A percentile compares a stretch with the other conserved stretches of the same genome.
These are phyloP conservation scores for Matsumurasca onukii DNA, from an alignment of 1,140 invertebrate species.

Conservation along the genomic window DNA sequence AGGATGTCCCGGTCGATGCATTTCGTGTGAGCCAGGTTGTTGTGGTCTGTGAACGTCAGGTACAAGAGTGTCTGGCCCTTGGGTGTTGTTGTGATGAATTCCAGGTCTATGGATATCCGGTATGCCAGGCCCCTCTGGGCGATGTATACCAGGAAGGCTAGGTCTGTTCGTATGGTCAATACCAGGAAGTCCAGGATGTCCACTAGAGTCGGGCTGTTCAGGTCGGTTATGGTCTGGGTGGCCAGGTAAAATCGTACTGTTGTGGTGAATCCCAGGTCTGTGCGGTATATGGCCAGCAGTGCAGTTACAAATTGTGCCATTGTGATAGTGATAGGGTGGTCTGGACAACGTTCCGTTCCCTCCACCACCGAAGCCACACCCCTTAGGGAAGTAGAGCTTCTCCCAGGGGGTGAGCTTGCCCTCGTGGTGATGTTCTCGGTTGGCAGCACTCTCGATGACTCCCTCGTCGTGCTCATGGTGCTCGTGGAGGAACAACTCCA, in stretches of 20 bases:
- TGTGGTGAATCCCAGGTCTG: not conserved
- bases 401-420: conserved; percentile 59
- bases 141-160: conserved; percentile 5
- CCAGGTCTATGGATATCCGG: conserved; percentile 1
- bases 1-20: conserved; percentile 33
- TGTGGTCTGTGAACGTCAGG: not conserved
- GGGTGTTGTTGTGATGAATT: conserved; percentile 9
- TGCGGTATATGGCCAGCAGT: not conserved
- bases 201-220: conserved; percentile 38
- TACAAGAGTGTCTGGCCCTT: not conserved
- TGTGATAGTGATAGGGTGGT: not conserved
- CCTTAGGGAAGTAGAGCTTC: conserved; percentile 60
- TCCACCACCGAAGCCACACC: conserved; percentile 49
- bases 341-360: not conserved
- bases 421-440: conserved; percentile 50
- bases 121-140: conserved; percentile 26
- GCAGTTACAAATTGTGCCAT: not conserved
- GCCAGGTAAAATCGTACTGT: not conserved
- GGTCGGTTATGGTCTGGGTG: conserved; percentile 21
- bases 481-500: conserved; percentile 64
- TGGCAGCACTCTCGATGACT: conserved; percentile 10
- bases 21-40: not conserved
- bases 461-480: conserved; percentile 42
- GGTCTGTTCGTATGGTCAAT: conserved; percentile 8
- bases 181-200: not conserved